These are phyloP conservation scores for Lithophane semibrunnea DNA, from an alignment of 2,888 invertebrate genomes.

Conservation along the genomic window DNA sequence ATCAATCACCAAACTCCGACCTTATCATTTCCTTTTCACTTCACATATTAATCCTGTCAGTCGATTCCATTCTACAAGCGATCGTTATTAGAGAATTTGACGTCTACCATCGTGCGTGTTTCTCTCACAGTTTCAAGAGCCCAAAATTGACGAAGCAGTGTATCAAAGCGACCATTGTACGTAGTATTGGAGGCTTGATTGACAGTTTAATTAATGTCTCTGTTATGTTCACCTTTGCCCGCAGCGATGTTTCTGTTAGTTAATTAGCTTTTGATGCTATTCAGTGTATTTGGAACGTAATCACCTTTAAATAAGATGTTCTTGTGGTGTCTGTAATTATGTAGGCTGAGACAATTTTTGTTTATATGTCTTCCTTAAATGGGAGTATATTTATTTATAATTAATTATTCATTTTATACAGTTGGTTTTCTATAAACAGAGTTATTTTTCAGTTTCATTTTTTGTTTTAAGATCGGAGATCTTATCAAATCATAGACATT, in stretches of 20 bases:
- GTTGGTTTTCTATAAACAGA: neutral
- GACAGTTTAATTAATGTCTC: conserved; percentile 80
- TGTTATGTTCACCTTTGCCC: conserved; percentile 68
- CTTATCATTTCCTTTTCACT: conserved; percentile 30
- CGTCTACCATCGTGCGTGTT: conserved; percentile 45
- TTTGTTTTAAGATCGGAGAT: neutral
- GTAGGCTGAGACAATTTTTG: neutral
- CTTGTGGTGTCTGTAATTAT: conserved; percentile 42
- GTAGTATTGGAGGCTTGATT: conserved; percentile 72
- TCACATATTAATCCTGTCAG: conserved; percentile 44
- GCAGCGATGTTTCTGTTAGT: conserved; percentile 55
- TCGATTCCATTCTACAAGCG: conserved; percentile 33
- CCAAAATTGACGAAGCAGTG: conserved; percentile 70
- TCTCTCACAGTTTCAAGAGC: conserved; percentile 38
- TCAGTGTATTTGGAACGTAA: conserved; percentile 57
- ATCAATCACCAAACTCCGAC: conserved; percentile 28
- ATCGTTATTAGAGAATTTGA: conserved; percentile 50
- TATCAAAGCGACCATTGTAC: conserved; percentile 74
- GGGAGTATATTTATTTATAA: neutral
- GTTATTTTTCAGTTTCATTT: neutral
- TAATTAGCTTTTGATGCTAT: conserved; percentile 64
- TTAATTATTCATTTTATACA: too few relatives aligned
- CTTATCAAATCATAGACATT: neutral
- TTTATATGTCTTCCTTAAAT: neutral
- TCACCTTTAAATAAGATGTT: conserved; percentile 52